Evolutionary conservation across 2,888 invertebrate genomes (phyloP), one percentile per base, ranked within the genome.

Genomic region (Thumatha senex): DNA sequence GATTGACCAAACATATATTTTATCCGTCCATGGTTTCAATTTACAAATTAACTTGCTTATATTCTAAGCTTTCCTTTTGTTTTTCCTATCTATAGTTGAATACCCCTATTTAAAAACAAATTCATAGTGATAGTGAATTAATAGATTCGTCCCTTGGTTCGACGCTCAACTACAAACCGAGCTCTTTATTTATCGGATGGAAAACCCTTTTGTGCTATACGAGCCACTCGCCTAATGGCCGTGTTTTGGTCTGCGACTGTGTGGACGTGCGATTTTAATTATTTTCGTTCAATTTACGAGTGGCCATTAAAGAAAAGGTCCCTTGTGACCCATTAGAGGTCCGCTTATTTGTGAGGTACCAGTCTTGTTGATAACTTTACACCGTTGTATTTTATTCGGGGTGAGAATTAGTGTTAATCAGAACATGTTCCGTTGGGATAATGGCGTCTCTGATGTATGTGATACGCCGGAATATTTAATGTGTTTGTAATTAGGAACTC

Each of bases 231-330:
- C 71, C 75, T 89, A 90, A 90, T 87, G 84, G 87, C 74, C 75
- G 67, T 89, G 89, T 89, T 90, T 88, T 86, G 89, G 89, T 81
- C 84, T 73, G 73, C 70, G 72, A 69, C 70, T 75, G 76, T 78
- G 78, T 69, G 83, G 82, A 80, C 61, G 83, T 77, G 82, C 84
- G 84, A 87, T 91, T 91, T 90, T 90, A 91, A 90, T 91, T 91
- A 90, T 91, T 90, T 90, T 89, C 89, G 84, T 84, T 80, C 89
- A 90, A 90, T 91, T 91, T 91, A 91, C 90, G 89, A 87, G 86
- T 86, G 80, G 79, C 86, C 86, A 86, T 90, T 90, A 90, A 87
- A 89, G 88, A 78, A 86, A 74, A 75, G 84, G 81, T 81, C 91
- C 87, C 86, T 68, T 61, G 84, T 59, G 87, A 74, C 80, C 86